Conservation (phyloP, 2,888 invertebrate genomes). For the Isotomurus palustris region DNA sequence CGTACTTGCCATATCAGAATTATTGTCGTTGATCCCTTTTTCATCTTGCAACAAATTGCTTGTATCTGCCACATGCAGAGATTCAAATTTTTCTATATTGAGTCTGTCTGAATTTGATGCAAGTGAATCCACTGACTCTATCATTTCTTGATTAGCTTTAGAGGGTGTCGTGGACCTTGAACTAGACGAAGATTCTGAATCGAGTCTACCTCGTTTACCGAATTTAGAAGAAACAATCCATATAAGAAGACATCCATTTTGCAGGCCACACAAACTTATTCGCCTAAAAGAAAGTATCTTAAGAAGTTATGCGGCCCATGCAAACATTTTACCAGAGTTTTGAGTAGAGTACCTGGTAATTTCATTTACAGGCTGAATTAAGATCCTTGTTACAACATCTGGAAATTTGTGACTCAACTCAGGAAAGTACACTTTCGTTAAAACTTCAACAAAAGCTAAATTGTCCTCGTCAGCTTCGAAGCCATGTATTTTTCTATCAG, state of each 20-base stretch:
- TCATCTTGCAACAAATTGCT: too few relatives aligned
- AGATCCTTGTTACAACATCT: slow-evolving; percentile 38
- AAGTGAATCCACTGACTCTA: not conserved
- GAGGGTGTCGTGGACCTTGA: slow-evolving; percentile 1
- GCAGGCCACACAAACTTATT: slow-evolving; percentile 42
- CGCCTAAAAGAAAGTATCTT: slow-evolving; percentile 21
- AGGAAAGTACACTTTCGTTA: slow-evolving; percentile 40
- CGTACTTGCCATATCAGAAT: not conserved
- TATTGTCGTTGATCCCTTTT: not conserved
- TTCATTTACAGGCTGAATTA: slow-evolving; percentile 40
- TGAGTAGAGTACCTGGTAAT: slow-evolving; percentile 17
- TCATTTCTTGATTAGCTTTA: not conserved
- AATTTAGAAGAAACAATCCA: slow-evolving; percentile 39
- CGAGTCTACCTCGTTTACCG: not conserved
- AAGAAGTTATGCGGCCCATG: too few relatives aligned
- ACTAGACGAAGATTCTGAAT: not conserved
- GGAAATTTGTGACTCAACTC: slow-evolving; percentile 37
- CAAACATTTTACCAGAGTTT: too few relatives aligned
- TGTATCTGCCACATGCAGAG: too few relatives aligned
- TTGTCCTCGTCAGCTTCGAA: slow-evolving; percentile 37
- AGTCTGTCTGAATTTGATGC: not conserved
- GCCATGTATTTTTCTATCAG: slow-evolving; percentile 38
- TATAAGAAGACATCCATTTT: slow-evolving; percentile 39
- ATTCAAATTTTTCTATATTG: not conserved
- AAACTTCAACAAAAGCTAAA: slow-evolving; percentile 34